Conservation (phyloP, 2,888 invertebrate genomes). For the Loripinus fragilis region DNA sequence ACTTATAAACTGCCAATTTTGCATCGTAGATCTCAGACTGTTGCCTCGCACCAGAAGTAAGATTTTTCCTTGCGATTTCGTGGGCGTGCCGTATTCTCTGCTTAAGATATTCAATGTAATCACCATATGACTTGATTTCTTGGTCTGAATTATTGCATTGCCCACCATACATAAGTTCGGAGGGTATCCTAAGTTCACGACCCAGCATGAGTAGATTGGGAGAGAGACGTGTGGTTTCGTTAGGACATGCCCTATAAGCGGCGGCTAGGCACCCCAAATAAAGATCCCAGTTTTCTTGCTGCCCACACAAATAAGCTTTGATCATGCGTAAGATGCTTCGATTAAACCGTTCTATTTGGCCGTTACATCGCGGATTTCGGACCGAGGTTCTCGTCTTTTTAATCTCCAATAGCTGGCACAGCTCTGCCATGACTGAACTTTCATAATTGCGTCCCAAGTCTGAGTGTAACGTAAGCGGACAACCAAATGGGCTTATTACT, state of each 20-base stretch:
- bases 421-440: constrained; percentile 21
- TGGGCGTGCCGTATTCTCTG: too few species aligned
- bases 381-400: constrained; percentile 38
- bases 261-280: background rate
- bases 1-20: too few species aligned
- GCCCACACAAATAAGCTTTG: constrained; percentile 14
- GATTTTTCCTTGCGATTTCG: too few species aligned
- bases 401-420: constrained; percentile 34
- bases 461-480: constrained; percentile 36
- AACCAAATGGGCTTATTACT: constrained; percentile 29
- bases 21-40: too few species aligned
- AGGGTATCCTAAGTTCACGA: constrained; percentile 26
- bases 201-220: constrained; percentile 44
- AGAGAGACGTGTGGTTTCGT: constrained; percentile 34
- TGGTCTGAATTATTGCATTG: too few species aligned
- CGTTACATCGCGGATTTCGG: constrained; percentile 36
- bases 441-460: constrained; percentile 54
- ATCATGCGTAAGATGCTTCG: constrained; percentile 34
- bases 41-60: too few species aligned
- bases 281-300: constrained; percentile 42
- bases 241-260: constrained; percentile 33
- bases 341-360: constrained; percentile 36
- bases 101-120: too few species aligned
- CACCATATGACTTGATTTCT: too few species aligned
- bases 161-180: constrained; percentile 9